Base-by-base conservation (phyloP, 2,797 vertebrate species). In the Pseudomugil gertrudae region DNA sequence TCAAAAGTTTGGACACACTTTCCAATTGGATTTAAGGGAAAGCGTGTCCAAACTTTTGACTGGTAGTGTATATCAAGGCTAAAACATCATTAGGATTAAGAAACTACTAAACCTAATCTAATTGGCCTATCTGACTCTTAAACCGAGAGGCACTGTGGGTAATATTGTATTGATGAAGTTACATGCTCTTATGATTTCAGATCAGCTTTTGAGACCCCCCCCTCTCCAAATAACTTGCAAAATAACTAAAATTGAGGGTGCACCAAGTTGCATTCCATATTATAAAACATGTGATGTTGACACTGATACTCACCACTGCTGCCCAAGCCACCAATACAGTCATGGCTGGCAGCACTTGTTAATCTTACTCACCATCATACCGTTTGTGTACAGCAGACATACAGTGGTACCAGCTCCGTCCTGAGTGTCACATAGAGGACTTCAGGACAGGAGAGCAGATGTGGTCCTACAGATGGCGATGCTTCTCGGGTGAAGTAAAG, bases 271-370 rank as follows among this genome's bases (percentile, higher is more conserved):
- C 55, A 68, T 81, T 48, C 62, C 55, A 36, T 58, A n/a, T 47
- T 53, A n/a, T 66, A 73, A 71, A 84, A 73, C 59, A 59, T 78
- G 80, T 84, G 76, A 50, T 85, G 78, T 60, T 81, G 66, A 84
- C 74, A 88, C 66, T 67, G 10, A 85, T 89, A 92, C 92, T 90
- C 90, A 93, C 92, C 92, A 52, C 54, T 74, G 86, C 92, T 88
- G 85, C 90, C 75, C 61, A 5, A 63, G 74, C 88, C 87, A 90
- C 43, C 53, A 84, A 91, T 54, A 91, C 90, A 91, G 87, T 81
- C 45, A 81, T 88, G 89, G 81, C 84, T 54, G 76, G 84, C 87
- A 87, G 88, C 76, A 4, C 74, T 21, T 23, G 32, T n/a, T 48
- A 71, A 82, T 83, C 70, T 66, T 89, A 92, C 89, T 91, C 90